A percentile compares a stretch with the other conserved stretches of the same genome.
These are phyloP conservation scores for Pterophyllum scalare DNA, from an alignment of 2,113 vertebrate species.

Conservation along the genomic window DNA sequence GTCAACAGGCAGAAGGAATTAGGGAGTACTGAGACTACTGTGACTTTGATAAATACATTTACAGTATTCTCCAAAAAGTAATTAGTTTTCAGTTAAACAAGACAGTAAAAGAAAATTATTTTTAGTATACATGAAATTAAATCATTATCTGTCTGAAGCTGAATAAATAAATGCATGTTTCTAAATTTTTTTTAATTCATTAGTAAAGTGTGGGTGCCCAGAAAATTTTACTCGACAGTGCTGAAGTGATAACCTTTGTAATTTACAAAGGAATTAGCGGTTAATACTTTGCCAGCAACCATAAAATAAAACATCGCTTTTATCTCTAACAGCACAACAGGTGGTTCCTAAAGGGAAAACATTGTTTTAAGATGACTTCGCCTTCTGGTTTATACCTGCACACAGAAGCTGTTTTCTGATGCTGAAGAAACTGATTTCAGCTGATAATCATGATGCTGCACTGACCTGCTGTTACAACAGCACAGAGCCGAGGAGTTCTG, in stretches of 20 bases:
- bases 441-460: neutral
- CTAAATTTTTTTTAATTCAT: neutral
- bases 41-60: neutral
- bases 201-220: neutral
- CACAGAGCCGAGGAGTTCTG: neutral
- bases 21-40: neutral
- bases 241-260: neutral
- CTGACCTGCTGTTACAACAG: neutral
- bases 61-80: neutral
- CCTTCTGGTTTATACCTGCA: neutral
- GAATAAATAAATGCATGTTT: neutral
- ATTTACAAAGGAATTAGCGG: accelerated
- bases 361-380: neutral
- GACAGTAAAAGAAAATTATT: neutral
- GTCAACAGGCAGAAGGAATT: neutral
- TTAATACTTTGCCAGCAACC: neutral
- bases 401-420: neutral
- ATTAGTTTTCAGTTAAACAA: neutral
- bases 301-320: neutral
- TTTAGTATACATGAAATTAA: too few relatives aligned
- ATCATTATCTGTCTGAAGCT: neutral
- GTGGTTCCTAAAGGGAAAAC: too few relatives aligned
- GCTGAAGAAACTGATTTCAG: neutral
- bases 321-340: neutral
- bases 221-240: neutral